Evolutionary conservation across 2,113 vertebrate genomes (phyloP).

Genomic region (Ivindomyrus marchei): DNA sequence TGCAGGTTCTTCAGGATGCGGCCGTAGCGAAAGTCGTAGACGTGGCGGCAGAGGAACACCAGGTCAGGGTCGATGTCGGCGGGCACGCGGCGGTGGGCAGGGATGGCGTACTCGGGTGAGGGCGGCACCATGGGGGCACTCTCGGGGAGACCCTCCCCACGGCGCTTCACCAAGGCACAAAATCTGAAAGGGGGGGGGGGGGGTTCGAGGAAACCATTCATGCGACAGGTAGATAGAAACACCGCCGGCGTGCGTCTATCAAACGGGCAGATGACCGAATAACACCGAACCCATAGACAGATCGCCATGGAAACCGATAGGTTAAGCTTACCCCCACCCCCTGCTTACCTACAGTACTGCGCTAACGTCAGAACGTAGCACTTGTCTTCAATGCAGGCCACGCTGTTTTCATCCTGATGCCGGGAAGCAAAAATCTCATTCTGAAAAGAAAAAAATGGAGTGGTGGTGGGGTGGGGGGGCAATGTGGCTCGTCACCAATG

Average conservation of each 20-base stretch:
- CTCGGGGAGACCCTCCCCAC: constrained; percentile 78
- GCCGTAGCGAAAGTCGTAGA: constrained; percentile 95
- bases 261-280: not conserved
- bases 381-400: constrained; percentile 98
- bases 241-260: not conserved
- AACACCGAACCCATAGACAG: not conserved
- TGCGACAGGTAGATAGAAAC: not conserved
- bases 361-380: constrained; percentile 96
- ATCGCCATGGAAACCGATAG: not conserved
- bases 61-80: constrained; percentile 87
- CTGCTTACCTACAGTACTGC: constrained; percentile 95
- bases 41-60: constrained; percentile 96
- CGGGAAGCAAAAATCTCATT: constrained; percentile 96
- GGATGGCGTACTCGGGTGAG: constrained; percentile 74
- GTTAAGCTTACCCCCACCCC: not conserved
- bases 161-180: constrained; percentile 97
- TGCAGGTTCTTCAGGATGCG: constrained; percentile 98
- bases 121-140: constrained; percentile 83
- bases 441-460: constrained; percentile 53
- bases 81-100: constrained; percentile 88
- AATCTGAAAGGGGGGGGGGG: constrained; percentile 65
- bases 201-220: not conserved
- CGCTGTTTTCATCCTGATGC: constrained; percentile 96
- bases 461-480: not conserved
- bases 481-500: not conserved